Conservation (phyloP, 2,888 invertebrate species). For the Chrysolina haemoptera region DNA sequence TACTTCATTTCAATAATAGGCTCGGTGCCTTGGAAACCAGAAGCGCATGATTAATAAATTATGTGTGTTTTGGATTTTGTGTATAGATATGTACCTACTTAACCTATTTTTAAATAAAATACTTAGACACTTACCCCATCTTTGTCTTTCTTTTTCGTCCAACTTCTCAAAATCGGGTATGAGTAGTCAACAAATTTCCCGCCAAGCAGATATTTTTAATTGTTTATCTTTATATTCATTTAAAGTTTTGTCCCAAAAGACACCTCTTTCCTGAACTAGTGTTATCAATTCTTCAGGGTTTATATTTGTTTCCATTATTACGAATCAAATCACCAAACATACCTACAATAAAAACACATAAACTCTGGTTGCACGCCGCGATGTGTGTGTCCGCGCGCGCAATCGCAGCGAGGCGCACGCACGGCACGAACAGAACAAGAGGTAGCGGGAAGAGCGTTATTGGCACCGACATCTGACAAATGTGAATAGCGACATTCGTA, state of each 20-base stretch:
- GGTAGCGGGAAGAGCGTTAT: too few species aligned
- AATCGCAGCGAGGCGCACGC: too few species aligned
- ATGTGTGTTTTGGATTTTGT: not conserved
- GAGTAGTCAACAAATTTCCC: slow-evolving; percentile 18
- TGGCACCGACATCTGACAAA: too few species aligned
- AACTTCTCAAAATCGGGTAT: slow-evolving; percentile 29
- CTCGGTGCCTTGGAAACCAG: too few species aligned
- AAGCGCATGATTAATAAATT: not conserved
- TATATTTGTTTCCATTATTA: slow-evolving; percentile 18
- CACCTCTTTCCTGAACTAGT: slow-evolving; percentile 28
- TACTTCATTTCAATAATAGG: too few species aligned
- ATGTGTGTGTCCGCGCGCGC: too few species aligned
- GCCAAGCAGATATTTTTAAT: slow-evolving; percentile 21
- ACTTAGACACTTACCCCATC: slow-evolving; percentile 7
- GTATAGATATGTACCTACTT: slow-evolving; percentile 28
- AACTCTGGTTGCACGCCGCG: too few species aligned
- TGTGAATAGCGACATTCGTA: slow-evolving; percentile 7
- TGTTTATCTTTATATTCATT: slow-evolving; percentile 23
- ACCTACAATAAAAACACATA: too few species aligned
- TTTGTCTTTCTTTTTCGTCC: slow-evolving; percentile 31
- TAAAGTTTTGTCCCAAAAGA: slow-evolving; percentile 34
- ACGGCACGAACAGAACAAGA: too few species aligned
- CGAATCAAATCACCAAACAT: slow-evolving; percentile 4
- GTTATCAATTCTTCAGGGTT: slow-evolving; percentile 15
- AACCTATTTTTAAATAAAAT: slow-evolving; percentile 11